phyloP scores from a whole-genome alignment of 2,797 vertebrate species.

The Percopsis omiscomaycus region DNA sequence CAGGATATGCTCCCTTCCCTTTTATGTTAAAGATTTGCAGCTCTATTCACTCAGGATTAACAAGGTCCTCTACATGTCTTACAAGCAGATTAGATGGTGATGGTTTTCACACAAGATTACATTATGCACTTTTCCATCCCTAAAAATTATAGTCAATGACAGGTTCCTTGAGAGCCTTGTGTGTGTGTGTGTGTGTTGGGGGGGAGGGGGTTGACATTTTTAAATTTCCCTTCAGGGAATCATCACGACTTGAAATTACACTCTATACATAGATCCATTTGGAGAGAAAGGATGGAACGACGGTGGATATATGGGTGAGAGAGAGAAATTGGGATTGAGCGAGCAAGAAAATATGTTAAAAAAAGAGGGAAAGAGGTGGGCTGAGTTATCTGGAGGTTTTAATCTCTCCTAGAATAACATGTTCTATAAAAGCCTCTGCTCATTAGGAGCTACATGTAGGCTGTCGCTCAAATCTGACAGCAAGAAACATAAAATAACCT shows the following conservation, averaged over 20 bases:
- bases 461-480: constrained; percentile 71
- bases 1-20: background rate
- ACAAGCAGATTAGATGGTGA: constrained; percentile 1
- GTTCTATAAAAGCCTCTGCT: constrained; percentile 76
- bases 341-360: constrained; percentile 3
- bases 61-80: background rate
- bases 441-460: constrained; percentile 75
- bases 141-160: constrained; percentile 2
- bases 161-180: constrained; percentile 6
- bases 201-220: constrained; percentile 17
- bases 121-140: background rate
- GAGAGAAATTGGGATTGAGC: constrained; percentile 23
- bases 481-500: constrained; percentile 73
- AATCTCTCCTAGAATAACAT: constrained; percentile 66
- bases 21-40: background rate
- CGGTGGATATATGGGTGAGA: background rate
- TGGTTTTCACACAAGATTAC: constrained; percentile 10
- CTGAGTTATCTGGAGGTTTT: constrained; percentile 53
- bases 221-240: constrained; percentile 40
- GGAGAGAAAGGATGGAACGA: background rate
- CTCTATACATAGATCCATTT: constrained; percentile 44
- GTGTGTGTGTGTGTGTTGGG: background rate
- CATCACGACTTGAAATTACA: constrained; percentile 26
- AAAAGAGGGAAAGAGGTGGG: constrained; percentile 34
- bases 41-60: background rate